phyloP scores from a whole-genome alignment of 2,888 invertebrate genomes.

The Eupithecia subfuscata region DNA sequence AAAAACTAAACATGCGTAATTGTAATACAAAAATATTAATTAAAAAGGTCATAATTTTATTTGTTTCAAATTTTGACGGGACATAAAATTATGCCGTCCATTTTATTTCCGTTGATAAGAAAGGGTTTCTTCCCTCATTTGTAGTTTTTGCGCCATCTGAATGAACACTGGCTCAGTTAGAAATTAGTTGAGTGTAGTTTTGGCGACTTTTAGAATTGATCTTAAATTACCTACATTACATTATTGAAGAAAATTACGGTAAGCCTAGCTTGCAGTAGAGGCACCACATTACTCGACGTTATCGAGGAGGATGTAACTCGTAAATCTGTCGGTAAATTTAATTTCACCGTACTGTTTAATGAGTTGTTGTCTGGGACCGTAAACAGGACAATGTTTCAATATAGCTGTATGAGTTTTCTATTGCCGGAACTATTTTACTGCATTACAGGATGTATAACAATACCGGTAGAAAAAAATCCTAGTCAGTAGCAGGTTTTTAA shows the following conservation, averaged over 20 bases:
- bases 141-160: too few relatives aligned
- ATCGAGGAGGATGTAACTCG: slow-evolving; percentile 76
- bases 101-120: too few relatives aligned
- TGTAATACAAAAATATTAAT: too few relatives aligned
- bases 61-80: too few relatives aligned
- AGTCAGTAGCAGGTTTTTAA: neutral
- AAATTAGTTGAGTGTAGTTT: too few relatives aligned
- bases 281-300: slow-evolving; percentile 45
- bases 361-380: slow-evolving; percentile 63
- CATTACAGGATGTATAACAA: neutral
- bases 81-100: too few relatives aligned
- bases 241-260: neutral
- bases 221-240: too few relatives aligned
- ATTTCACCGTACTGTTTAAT: slow-evolving; percentile 77
- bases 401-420: slow-evolving; percentile 40
- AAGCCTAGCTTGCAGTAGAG: slow-evolving; percentile 30
- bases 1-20: too few relatives aligned
- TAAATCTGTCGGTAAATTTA: slow-evolving; percentile 78
- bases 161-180: too few relatives aligned
- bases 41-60: too few relatives aligned
- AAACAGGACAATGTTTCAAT: slow-evolving; percentile 57
- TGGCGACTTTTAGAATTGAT: too few relatives aligned
- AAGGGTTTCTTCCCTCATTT: too few relatives aligned
- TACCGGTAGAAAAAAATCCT: neutral
- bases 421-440: neutral